These are phyloP conservation scores for Heliconius hortense DNA, from an alignment of 2,888 invertebrate genomes.

Conservation along the genomic window DNA sequence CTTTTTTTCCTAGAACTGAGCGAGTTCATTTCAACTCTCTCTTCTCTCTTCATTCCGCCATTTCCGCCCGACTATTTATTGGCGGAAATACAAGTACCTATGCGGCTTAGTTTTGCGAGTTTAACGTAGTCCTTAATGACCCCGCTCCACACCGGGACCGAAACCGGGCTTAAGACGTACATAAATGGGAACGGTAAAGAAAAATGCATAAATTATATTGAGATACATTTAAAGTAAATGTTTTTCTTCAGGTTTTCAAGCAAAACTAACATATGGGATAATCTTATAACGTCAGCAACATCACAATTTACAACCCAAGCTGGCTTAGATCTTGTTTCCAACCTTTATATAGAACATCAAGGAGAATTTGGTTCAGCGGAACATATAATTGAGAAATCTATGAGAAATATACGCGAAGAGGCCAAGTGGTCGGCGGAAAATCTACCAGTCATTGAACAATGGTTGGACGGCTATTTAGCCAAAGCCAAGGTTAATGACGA, in stretches of 20 bases:
- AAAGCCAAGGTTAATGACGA: conserved; percentile 41
- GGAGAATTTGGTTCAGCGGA: conserved; percentile 88
- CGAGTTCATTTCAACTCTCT: too few species aligned
- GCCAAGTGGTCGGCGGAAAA: conserved; percentile 89
- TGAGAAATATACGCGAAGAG: conserved; percentile 88
- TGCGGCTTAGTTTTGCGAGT: too few species aligned
- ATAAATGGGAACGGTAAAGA: too few species aligned
- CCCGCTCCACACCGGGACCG: too few species aligned
- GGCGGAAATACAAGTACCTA: too few species aligned
- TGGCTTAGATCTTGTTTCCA: conserved; percentile 86
- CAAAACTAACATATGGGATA: conserved; percentile 89
- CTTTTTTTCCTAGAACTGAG: too few species aligned
- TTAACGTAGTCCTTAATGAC: too few species aligned
- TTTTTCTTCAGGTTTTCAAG: conserved; percentile 82
- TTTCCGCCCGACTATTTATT: too few species aligned
- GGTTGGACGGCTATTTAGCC: conserved; percentile 81
- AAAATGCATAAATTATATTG: too few species aligned
- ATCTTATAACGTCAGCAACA: conserved; percentile 87
- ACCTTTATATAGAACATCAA: conserved; percentile 83
- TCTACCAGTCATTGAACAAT: conserved; percentile 87
- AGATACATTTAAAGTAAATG: too few species aligned
- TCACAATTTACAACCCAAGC: conserved; percentile 88
- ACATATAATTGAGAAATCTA: conserved; percentile 86
- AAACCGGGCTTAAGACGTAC: too few species aligned
- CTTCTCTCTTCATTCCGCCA: too few species aligned